phyloP scores from a whole-genome alignment of 2,888 invertebrate genomes.

The Lithosia quadra region DNA sequence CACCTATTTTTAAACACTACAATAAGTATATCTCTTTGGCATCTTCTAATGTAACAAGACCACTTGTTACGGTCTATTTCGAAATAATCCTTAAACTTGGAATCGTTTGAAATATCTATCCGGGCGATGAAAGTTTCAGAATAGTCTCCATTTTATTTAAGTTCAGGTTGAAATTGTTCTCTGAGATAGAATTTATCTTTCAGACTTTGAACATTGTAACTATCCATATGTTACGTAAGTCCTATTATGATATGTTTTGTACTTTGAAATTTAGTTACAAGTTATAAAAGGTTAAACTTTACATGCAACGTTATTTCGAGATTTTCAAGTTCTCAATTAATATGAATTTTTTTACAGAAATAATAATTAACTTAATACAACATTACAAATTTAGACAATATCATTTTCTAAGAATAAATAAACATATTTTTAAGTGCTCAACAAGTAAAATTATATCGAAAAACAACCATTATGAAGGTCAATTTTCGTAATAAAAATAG shows the following conservation, averaged over 20 bases:
- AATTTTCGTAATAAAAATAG: too few species aligned
- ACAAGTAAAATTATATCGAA: background rate
- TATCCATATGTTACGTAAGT: background rate
- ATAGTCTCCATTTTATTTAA: background rate
- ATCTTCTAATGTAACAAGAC: slow-evolving; percentile 20
- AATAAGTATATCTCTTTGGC: too few species aligned
- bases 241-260: background rate
- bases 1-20: too few species aligned
- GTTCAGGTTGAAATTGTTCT: background rate
- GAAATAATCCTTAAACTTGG: slow-evolving; percentile 44
- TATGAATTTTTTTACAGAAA: background rate
- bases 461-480: too few species aligned
- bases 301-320: background rate
- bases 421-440: background rate
- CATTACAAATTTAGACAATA: too few species aligned
- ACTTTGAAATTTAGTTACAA: background rate
- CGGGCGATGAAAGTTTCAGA: slow-evolving; percentile 32
- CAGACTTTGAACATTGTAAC: background rate
- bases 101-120: slow-evolving; percentile 41
- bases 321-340: background rate
- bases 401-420: background rate
- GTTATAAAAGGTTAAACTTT: background rate
- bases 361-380: background rate
- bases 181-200: background rate
- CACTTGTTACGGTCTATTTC: slow-evolving; percentile 42